A percentile compares a stretch with the other conserved stretches of the same genome.
These are phyloP conservation scores for Pammene aurita DNA, from an alignment of 2,888 invertebrate species.

Conservation along the genomic window DNA sequence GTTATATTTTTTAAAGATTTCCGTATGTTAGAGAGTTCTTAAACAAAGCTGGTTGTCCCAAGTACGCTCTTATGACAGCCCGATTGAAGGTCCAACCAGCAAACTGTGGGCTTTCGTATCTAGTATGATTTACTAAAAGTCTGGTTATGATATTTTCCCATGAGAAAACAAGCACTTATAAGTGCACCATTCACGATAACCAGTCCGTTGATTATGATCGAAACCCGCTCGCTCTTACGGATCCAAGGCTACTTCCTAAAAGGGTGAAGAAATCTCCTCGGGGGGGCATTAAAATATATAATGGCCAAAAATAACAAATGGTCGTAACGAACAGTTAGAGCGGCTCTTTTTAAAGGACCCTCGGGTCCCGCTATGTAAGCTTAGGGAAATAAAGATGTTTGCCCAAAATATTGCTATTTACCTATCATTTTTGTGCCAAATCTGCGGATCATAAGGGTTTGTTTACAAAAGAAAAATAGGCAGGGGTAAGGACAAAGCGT, in stretches of 20 bases:
- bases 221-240: not conserved
- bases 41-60: too few relatives aligned
- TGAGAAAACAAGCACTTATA: too few relatives aligned
- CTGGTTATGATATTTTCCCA: too few relatives aligned
- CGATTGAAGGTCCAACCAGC: too few relatives aligned
- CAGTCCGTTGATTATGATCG: not conserved
- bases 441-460: conserved; percentile 74
- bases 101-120: too few relatives aligned
- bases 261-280: conserved; percentile 61
- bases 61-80: too few relatives aligned
- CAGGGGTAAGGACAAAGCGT: conserved; percentile 49
- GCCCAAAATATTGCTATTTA: conserved; percentile 79
- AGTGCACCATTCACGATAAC: not conserved
- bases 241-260: conserved; percentile 30
- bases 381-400: conserved; percentile 76
- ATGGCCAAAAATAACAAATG: conserved; percentile 80
- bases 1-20: too few relatives aligned
- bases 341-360: conserved; percentile 63
- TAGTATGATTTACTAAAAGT: too few relatives aligned
- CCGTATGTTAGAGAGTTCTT: too few relatives aligned
- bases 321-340: conserved; percentile 75
- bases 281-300: conserved; percentile 78
- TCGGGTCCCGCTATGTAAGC: conserved; percentile 67
- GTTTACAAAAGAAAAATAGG: conserved; percentile 67
- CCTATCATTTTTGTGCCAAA: conserved; percentile 76